Percentiles rank a stretch among this genome's conserved stretches.
Conservation (phyloP, 2,797 vertebrate genomes). For the Potorous gilbertii region DNA sequence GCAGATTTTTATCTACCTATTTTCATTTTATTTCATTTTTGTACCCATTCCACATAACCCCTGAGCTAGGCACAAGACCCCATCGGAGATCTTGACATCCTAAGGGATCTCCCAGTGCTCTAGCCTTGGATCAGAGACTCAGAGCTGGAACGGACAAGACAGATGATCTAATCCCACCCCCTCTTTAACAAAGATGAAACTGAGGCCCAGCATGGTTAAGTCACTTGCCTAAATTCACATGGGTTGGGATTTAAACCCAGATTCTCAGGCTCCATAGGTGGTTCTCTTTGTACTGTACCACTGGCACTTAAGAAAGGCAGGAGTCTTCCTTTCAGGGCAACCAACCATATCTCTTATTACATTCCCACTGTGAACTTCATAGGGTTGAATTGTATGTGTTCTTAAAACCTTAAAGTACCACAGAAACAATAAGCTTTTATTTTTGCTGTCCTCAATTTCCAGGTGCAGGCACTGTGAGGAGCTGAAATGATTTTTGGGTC, state of each 20-base stretch:
- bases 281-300: neutral
- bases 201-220: neutral
- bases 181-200: neutral
- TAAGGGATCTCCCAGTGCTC: neutral
- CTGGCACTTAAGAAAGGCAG: neutral
- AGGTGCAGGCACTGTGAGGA: neutral
- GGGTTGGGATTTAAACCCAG: neutral
- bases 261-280: neutral
- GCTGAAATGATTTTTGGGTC: neutral
- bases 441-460: neutral
- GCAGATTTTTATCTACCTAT: neutral
- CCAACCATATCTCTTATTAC: neutral
- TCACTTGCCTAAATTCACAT: neutral
- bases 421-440: neutral
- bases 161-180: neutral
- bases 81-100: neutral
- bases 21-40: neutral
- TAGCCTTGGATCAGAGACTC: neutral
- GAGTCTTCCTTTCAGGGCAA: neutral
- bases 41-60: neutral
- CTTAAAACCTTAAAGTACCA: neutral
- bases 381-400: neutral
- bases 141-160: neutral
- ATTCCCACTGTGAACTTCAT: neutral
- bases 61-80: neutral